Base-by-base conservation (phyloP, 2,113 vertebrate genomes). In the Anthoscopus minutus region DNA sequence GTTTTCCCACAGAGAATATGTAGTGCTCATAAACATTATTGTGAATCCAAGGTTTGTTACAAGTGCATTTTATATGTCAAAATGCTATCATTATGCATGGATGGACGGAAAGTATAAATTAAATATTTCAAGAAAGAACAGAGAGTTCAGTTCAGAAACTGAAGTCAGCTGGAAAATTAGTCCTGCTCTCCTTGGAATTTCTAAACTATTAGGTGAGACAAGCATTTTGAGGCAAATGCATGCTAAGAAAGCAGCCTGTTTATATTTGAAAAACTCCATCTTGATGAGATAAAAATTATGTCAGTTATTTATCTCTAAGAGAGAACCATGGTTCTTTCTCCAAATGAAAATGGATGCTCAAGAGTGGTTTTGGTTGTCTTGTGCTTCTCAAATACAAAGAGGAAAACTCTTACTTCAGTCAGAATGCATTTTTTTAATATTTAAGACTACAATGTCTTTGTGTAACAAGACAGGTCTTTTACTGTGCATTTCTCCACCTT, bases 101-200 rank as follows among this genome's bases (percentile, higher is more conserved):
- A 89, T 91, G 66, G 67, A 66, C 58, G 92, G 60, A 89, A 70
- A 54, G 23, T 66, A 92, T 82, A 94, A 89, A 95, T 81, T 94
- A 96, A 94, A 81, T 86, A 89, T 93, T 83, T 92, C 47, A 47
- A 60, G 53, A 92, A 94, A 54, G 40, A 58, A 72, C 92, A 70
- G 67, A 51, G 57, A 86, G 53, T 67, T 86, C 61, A 50, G 50
- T 42, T 76, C 61, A 76, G 71, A 81, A 92, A 87, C 47, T 80
- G 53, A 94, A 93, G 85, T 88, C 88, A 93, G 53, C 58, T 78
- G 90, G 92, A 95, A 96, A 96, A 92, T 57, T 15, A 91, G 50
- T 48, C 82, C 70, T 61, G 44, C 64, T 24, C 27, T 94, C 54
- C 58, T 74, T 80, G 69, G 92, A 92, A 94, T 94, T 92, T 86